Conservation (phyloP, 2,888 invertebrate genomes). For the Drosophila monieri region DNA sequence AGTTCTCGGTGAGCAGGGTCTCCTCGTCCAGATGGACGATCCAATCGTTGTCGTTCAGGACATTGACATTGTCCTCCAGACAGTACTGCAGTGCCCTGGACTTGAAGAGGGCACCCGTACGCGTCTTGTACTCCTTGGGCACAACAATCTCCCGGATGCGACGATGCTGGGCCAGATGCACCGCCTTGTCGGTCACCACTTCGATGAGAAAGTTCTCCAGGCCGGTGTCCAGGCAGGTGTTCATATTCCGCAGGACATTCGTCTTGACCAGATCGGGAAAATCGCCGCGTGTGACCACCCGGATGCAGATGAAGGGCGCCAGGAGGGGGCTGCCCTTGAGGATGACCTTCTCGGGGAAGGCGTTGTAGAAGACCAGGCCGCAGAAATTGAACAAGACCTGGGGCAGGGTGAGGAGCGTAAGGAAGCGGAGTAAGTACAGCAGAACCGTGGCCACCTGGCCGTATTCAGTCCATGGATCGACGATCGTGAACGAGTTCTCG, state of each 20-base stretch:
- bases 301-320: conserved; percentile 96
- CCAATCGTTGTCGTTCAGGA: conserved; percentile 95
- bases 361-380: conserved; percentile 95
- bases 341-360: conserved; percentile 95
- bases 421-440: conserved; percentile 90
- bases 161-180: conserved; percentile 90
- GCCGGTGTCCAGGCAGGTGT: conserved; percentile 93
- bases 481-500: conserved; percentile 85
- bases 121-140: conserved; percentile 93
- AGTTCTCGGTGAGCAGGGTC: conserved; percentile 96
- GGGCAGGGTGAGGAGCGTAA: conserved; percentile 94
- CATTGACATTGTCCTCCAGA: conserved; percentile 94
- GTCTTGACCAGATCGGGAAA: conserved; percentile 94
- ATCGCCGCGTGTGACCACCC: conserved; percentile 97
- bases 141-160: conserved; percentile 95
- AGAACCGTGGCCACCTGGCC: conserved; percentile 90
- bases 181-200: conserved; percentile 96
- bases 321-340: conserved; percentile 95
- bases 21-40: conserved; percentile 99
- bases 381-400: conserved; percentile 93
- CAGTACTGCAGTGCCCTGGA: conserved; percentile 98
- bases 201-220: conserved; percentile 98
- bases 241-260: conserved; percentile 94
- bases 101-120: conserved; percentile 96
- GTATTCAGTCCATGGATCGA: conserved; percentile 93